Conservation (phyloP, 2,113 vertebrate species). For the Oryzias curvinotus region DNA sequence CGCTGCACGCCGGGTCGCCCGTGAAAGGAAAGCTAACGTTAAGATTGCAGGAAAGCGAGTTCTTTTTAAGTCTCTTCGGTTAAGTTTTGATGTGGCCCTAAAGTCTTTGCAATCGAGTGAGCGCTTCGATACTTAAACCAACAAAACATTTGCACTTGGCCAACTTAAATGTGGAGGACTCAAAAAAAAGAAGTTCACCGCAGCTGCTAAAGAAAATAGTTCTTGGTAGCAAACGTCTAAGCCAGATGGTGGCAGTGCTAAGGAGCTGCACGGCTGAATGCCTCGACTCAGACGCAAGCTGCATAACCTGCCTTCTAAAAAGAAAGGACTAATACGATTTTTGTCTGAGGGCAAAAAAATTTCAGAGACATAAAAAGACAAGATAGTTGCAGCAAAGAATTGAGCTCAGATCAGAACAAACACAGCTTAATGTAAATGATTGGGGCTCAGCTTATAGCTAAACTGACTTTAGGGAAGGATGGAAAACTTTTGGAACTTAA, state of each 20-base stretch:
- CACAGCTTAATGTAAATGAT: constrained; percentile 1
- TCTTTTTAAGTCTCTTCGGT: constrained; percentile 21
- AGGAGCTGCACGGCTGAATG: constrained; percentile 48
- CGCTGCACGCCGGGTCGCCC: constrained; percentile 14
- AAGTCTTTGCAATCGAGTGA: constrained; percentile 5
- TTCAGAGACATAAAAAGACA: constrained; percentile 12
- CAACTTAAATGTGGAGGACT: constrained; percentile 6
- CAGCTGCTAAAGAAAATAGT: constrained; percentile 20
- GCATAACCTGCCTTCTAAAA: constrained; percentile 26
- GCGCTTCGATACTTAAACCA: not conserved
- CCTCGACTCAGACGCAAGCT: constrained; percentile 44
- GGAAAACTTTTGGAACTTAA: too few relatives aligned
- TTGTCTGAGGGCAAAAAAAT: constrained; percentile 35
- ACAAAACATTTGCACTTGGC: not conserved
- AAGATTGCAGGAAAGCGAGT: constrained; percentile 17
- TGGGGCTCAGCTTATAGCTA: too few relatives aligned
- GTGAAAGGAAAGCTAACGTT: constrained; percentile 45
- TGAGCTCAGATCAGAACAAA: constrained; percentile 12
- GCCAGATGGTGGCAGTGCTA: constrained; percentile 49
- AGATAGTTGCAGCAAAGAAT: constrained; percentile 33
- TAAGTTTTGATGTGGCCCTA: constrained; percentile 23
- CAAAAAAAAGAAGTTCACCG: constrained; percentile 26
- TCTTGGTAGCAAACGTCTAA: constrained; percentile 23
- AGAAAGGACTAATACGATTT: constrained; percentile 23
- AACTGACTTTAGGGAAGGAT: too few relatives aligned